These are phyloP conservation scores for Drosophila prostipennis DNA, from an alignment of 2,888 invertebrate species.

Conservation along the genomic window DNA sequence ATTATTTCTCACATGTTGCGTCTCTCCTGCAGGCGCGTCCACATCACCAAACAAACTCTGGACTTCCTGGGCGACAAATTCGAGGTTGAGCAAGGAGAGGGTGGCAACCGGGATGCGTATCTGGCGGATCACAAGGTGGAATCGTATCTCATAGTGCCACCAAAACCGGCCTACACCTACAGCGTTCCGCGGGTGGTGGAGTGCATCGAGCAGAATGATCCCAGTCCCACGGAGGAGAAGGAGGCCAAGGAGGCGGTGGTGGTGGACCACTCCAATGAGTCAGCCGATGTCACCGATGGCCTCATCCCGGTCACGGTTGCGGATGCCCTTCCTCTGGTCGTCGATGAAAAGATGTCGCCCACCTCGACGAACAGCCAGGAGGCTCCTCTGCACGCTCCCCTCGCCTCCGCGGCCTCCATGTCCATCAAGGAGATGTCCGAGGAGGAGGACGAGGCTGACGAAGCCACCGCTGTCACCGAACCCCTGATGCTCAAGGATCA, in stretches of 20 bases:
- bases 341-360: conserved; percentile 67
- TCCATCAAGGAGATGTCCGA: conserved; percentile 81
- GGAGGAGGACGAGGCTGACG: conserved; percentile 75
- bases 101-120: conserved; percentile 91
- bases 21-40: conserved; percentile 89
- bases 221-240: conserved; percentile 25
- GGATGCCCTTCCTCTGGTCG: conserved; percentile 36
- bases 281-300: conserved; percentile 69
- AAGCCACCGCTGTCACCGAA: conserved; percentile 53
- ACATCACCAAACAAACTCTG: conserved; percentile 93
- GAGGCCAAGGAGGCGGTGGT: conserved; percentile 1
- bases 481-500: conserved; percentile 55
- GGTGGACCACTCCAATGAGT: conserved; percentile 47
- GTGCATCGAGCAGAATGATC: conserved; percentile 64
- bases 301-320: conserved; percentile 55
- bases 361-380: conserved; percentile 72
- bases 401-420: conserved; percentile 74
- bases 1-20: conserved; percentile 6
- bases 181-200: conserved; percentile 81
- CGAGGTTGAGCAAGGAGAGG: conserved; percentile 94
- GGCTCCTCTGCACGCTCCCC: conserved; percentile 60
- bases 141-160: conserved; percentile 93
- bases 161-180: conserved; percentile 84
- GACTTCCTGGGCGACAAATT: conserved; percentile 92
- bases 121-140: conserved; percentile 95